Percentiles rank a stretch among this genome's conserved stretches.
phyloP scores from a whole-genome alignment of 2,113 vertebrate genomes.

The Bostrychus sinensis region DNA sequence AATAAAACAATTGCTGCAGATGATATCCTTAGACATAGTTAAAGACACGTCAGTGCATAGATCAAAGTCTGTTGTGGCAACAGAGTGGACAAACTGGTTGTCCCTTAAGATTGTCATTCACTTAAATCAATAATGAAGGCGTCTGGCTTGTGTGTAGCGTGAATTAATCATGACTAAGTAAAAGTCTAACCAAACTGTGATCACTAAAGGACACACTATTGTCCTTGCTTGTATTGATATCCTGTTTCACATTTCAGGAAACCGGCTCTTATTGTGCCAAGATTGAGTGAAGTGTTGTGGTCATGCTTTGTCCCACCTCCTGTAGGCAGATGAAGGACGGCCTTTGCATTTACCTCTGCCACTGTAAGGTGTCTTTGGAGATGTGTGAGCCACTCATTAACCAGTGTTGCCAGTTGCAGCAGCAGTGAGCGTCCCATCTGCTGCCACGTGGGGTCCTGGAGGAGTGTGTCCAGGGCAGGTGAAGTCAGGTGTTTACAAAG shows the following conservation, averaged over 20 bases:
- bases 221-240: constrained; percentile 28
- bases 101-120: constrained; percentile 14
- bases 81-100: constrained; percentile 18
- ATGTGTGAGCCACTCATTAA: constrained; percentile 44
- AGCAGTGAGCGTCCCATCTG: constrained; percentile 36
- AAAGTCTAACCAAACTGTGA: constrained; percentile 54
- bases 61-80: background rate
- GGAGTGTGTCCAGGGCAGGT: constrained; percentile 49
- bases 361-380: constrained; percentile 24
- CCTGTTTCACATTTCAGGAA: constrained; percentile 45
- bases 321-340: background rate
- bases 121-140: constrained; percentile 46
- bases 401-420: constrained; percentile 8
- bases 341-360: background rate
- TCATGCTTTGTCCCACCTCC: background rate
- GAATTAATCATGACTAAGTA: constrained; percentile 65
- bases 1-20: background rate
- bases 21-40: background rate
- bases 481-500: constrained; percentile 52
- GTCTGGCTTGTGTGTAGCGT: constrained; percentile 33
- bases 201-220: constrained; percentile 23
- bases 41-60: background rate
- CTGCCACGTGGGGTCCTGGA: constrained; percentile 64
- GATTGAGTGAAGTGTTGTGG: background rate
- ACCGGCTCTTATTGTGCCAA: constrained; percentile 2